Evolutionary conservation across 2,113 vertebrate genomes (phyloP).

Genomic region (Clinocottus analis): DNA sequence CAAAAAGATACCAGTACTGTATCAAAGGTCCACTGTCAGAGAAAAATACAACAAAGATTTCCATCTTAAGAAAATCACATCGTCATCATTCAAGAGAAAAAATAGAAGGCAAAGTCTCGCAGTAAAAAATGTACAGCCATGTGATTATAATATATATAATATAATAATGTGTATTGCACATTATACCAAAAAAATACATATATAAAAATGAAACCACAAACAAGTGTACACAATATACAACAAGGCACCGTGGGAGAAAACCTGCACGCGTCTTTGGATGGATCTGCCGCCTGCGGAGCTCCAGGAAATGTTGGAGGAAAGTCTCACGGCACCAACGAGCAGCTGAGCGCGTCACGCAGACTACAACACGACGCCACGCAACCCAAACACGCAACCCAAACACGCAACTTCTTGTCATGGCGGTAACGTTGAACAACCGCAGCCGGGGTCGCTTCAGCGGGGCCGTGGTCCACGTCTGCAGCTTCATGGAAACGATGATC

Average conservation of each 20-base stretch:
- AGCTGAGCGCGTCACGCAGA: not conserved
- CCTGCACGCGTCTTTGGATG: constrained; percentile 72
- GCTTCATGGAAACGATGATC: too few relatives aligned
- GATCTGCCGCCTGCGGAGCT: constrained; percentile 93
- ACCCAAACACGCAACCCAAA: too few relatives aligned
- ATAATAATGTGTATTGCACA: constrained; percentile 70
- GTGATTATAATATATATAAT: constrained; percentile 67
- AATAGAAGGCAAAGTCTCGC: constrained; percentile 54
- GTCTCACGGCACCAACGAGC: constrained; percentile 26
- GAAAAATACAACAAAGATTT: constrained; percentile 52
- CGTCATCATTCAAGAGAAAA: constrained; percentile 43
- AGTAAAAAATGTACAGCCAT: constrained; percentile 82
- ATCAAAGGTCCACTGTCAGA: constrained; percentile 28
- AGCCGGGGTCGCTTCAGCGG: too few relatives aligned
- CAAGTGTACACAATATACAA: constrained; percentile 75
- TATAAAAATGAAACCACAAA: constrained; percentile 36
- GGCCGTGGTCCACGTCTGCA: too few relatives aligned
- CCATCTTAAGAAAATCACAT: constrained; percentile 33
- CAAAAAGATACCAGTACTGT: constrained; percentile 4
- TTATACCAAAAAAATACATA: constrained; percentile 49
- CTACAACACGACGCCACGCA: too few relatives aligned
- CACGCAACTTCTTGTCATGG: too few relatives aligned
- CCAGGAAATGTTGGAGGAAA: constrained; percentile 75
- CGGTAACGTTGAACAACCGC: too few relatives aligned
- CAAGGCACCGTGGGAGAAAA: constrained; percentile 75